A percentile compares a stretch with the other conserved stretches of the same genome.
phyloP scores from a whole-genome alignment of 2,113 vertebrate genomes.

The Cygnus atratus region DNA sequence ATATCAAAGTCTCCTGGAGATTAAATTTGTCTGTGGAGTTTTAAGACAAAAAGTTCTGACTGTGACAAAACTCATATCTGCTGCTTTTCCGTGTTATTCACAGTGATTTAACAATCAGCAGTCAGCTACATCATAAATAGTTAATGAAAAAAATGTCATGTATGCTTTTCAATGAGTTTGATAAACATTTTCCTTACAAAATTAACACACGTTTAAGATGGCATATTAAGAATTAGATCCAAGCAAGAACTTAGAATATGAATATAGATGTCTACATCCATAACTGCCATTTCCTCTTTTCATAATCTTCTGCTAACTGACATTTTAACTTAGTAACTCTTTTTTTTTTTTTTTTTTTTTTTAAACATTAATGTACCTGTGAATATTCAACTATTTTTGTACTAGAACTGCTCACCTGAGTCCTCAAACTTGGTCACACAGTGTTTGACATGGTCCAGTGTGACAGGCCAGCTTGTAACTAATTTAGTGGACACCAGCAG shows the following conservation, averaged over 20 bases:
- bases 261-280: not conserved
- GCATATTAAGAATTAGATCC: not conserved
- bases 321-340: not conserved
- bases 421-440: not conserved
- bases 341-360: not conserved
- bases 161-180: not conserved
- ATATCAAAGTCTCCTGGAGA: not conserved
- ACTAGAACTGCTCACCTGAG: not conserved
- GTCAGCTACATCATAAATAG: not conserved
- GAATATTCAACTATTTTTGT: not conserved
- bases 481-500: not conserved
- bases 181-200: not conserved
- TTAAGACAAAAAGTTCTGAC: not conserved
- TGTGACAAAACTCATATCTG: not conserved
- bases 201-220: not conserved
- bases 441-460: not conserved
- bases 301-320: not conserved
- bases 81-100: not conserved
- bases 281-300: not conserved
- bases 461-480: not conserved
- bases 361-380: not conserved
- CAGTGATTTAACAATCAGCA: not conserved
- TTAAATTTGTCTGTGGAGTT: not conserved
- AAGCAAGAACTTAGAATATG: not conserved
- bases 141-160: not conserved